A percentile compares a stretch with the other conserved stretches of the same genome.
Evolutionary conservation across 2,888 invertebrate species (phyloP).

Genomic region (Epistrophe eligans): DNA sequence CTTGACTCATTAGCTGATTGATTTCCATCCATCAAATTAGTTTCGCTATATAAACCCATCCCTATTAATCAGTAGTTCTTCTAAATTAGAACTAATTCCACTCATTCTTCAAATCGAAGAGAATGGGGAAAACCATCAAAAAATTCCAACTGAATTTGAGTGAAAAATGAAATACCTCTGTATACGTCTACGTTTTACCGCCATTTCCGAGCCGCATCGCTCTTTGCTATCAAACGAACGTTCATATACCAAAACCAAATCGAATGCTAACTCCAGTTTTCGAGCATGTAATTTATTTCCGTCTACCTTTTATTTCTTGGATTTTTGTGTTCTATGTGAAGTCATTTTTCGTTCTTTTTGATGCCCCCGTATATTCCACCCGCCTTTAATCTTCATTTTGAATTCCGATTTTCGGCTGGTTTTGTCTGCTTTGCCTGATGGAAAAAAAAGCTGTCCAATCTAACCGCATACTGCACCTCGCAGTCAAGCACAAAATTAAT

Average conservation of each 20-base stretch:
- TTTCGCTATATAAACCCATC: constrained; percentile 30
- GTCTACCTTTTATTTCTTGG: constrained; percentile 37
- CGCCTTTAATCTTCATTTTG: constrained; percentile 7
- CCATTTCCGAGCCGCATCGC: neutral
- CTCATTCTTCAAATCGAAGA: constrained; percentile 19
- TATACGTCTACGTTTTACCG: neutral
- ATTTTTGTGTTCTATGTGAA: constrained; percentile 27
- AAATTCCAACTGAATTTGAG: constrained; percentile 6
- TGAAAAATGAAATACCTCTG: constrained; percentile 38
- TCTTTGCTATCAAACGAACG: neutral
- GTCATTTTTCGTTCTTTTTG: constrained; percentile 43
- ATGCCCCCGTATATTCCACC: neutral
- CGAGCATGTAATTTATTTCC: constrained; percentile 65
- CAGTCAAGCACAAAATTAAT: constrained; percentile 73
- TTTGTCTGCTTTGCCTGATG: neutral
- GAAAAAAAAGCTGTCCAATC: constrained; percentile 40
- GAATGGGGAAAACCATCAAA: neutral
- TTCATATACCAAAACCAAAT: neutral
- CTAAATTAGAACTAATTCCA: constrained; percentile 54
- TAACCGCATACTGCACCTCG: constrained; percentile 44
- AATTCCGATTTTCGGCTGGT: constrained; percentile 7
- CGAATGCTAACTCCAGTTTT: constrained; percentile 44
- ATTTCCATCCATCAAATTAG: constrained; percentile 42
- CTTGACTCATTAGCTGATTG: constrained; percentile 41
- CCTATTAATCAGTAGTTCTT: constrained; percentile 37